phyloP scores from a whole-genome alignment of 2,113 vertebrate species.

The Coracopsis vasa region DNA sequence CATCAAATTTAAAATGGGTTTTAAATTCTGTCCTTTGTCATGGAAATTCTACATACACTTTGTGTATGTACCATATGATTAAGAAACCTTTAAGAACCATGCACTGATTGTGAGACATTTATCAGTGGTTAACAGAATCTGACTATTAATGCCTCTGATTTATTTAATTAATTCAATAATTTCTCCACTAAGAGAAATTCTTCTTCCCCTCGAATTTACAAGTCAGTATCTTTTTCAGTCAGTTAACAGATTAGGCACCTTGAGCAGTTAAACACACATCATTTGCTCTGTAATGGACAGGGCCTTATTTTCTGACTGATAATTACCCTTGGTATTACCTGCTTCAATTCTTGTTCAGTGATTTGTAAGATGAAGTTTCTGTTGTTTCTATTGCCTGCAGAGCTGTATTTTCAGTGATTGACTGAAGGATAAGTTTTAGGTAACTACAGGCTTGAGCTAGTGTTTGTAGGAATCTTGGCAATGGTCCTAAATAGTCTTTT shows the following conservation, averaged over 20 bases:
- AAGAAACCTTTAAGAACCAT: background rate
- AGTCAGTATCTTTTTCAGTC: background rate
- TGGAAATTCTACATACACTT: background rate
- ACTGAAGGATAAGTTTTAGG: background rate
- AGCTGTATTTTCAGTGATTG: background rate
- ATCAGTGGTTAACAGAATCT: background rate
- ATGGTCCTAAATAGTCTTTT: background rate
- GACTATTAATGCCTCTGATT: background rate
- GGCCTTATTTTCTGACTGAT: background rate
- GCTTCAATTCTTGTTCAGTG: background rate
- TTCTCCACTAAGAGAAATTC: background rate
- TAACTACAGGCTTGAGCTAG: background rate
- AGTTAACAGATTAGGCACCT: background rate
- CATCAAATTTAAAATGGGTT: background rate
- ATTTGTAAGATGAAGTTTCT: background rate
- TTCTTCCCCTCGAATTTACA: background rate
- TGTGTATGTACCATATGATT: background rate
- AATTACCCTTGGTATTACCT: background rate
- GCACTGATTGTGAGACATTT: background rate
- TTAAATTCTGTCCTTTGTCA: background rate
- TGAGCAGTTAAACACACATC: background rate
- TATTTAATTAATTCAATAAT: background rate
- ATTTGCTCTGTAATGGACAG: background rate
- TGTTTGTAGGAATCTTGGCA: background rate
- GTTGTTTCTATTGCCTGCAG: background rate